A percentile compares a stretch with the other conserved stretches of the same genome.
Conservation (phyloP, 1,140 invertebrate genomes). For the Lordiphosa collinella region DNA sequence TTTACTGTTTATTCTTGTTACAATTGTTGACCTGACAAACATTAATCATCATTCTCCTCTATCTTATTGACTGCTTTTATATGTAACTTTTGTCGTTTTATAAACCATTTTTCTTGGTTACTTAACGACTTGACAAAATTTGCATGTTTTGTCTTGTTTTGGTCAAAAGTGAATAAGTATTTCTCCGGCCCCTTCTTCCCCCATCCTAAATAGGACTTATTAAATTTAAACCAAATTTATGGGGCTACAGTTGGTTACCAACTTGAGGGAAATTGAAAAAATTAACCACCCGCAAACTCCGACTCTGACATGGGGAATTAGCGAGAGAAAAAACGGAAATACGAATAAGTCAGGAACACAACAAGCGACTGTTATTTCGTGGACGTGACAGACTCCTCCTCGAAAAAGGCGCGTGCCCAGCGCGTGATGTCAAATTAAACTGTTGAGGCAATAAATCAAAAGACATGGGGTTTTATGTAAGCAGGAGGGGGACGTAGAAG, state of each 20-base stretch:
- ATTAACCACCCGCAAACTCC: slow-evolving; percentile 14
- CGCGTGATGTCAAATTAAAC: slow-evolving; percentile 61
- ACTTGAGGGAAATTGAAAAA: slow-evolving; percentile 32
- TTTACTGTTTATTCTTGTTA: no score
- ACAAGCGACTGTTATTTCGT: slow-evolving; percentile 37
- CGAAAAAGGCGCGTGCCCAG: slow-evolving; percentile 23
- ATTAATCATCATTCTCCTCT: no score
- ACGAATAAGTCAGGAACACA: slow-evolving; percentile 44
- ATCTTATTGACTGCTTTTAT: no score
- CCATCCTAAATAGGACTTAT: slow-evolving; percentile 13
- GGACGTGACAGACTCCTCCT: slow-evolving; percentile 45
- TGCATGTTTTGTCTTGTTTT: slow-evolving; percentile 31
- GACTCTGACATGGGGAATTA: slow-evolving; percentile 38
- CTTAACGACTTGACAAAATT: slow-evolving; percentile 10
- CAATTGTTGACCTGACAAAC: no score
- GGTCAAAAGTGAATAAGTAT: slow-evolving; percentile 29
- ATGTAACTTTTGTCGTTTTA: no score
- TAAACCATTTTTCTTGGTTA: no score
- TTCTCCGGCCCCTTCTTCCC: no score
- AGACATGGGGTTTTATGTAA: slow-evolving; percentile 15
- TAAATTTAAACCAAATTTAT: slow-evolving; percentile 40
- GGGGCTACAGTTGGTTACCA: slow-evolving; percentile 18
- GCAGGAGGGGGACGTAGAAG: background rate
- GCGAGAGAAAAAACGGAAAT: slow-evolving; percentile 24
- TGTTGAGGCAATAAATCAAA: slow-evolving; percentile 66